Evolutionary conservation across 2,888 invertebrate species (phyloP), one percentile per base, ranked within the genome.

Genomic region (Gymnocheta viridis): DNA sequence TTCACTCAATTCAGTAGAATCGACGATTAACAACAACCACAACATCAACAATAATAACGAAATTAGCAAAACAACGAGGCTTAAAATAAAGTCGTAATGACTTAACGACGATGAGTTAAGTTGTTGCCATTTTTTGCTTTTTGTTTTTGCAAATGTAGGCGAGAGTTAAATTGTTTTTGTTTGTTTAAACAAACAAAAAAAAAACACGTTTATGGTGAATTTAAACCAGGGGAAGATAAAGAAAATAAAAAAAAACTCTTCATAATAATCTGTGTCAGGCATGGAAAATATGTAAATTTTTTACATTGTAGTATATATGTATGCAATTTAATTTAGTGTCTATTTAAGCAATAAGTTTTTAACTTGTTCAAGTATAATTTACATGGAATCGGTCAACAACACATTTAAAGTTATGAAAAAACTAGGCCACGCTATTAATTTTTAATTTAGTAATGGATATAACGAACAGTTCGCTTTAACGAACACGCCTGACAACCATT

Each of bases 101-200:
- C 66, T 38, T 66, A 77, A 73, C 58, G 24, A 74, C 80, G 80
- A 74, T 67, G 69, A 62, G 81, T 81, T 60, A 66, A 54, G 44
- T 69, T 62, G 49, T 64, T 62, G 60, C 29, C 10, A 58, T 56
- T 51, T 67, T 67, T 49, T 49, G 1, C 6, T 10, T 3, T 49
- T 44, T 54, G 14, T 41, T 54, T 62, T 64, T 79, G 56, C 49
- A 27, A 81, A 76, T 70, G 81, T 82, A 70, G 81, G 81, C 81
- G 81, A 24, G 69, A 73, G 80, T 66, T 67, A 60, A 58, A 58
- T 56, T 47, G 44, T 44, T 35, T 35, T 38, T 67, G 32, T 35
- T 9, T 17, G 14, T 44, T 24, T 47, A 22, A n/a, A n/a, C n/a
- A n/a, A n/a, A n/a, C 38, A 38, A 56, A 19, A n/a, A 12, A 22